Percentiles rank a stretch among this genome's conserved stretches.
These are phyloP conservation scores for Parus major DNA, from an alignment of 2,113 vertebrate genomes.

Conservation along the genomic window DNA sequence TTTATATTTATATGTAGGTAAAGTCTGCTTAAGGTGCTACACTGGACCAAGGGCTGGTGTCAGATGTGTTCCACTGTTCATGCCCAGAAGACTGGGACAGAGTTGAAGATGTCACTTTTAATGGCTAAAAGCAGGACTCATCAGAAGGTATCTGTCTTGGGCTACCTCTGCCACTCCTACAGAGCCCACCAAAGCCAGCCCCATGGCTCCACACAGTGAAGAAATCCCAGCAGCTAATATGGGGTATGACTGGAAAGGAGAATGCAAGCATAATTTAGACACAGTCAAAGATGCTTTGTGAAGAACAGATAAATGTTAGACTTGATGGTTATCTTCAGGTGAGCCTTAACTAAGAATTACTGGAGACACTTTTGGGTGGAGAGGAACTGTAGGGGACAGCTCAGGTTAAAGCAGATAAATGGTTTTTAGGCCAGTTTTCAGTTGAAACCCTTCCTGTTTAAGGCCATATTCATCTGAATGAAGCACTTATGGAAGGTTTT, in stretches of 20 bases:
- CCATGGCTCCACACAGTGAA: background rate
- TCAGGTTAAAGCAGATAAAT: background rate
- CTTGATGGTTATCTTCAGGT: background rate
- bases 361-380: background rate
- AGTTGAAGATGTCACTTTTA: background rate
- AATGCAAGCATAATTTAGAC: background rate
- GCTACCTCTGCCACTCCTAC: background rate
- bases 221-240: background rate
- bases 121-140: background rate
- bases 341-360: background rate
- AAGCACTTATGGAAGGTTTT: background rate
- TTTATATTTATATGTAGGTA: background rate
- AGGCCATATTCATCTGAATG: background rate
- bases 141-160: background rate
- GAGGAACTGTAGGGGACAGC: background rate
- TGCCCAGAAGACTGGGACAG: background rate
- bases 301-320: background rate
- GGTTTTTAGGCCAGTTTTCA: background rate
- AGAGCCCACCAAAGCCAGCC: background rate
- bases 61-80: rapidly evolving
- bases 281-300: background rate
- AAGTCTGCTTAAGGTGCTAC: background rate
- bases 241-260: background rate
- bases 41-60: background rate
- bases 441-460: background rate